These are phyloP conservation scores for Pitta sordida DNA, from an alignment of 2,113 vertebrate species.

Conservation along the genomic window DNA sequence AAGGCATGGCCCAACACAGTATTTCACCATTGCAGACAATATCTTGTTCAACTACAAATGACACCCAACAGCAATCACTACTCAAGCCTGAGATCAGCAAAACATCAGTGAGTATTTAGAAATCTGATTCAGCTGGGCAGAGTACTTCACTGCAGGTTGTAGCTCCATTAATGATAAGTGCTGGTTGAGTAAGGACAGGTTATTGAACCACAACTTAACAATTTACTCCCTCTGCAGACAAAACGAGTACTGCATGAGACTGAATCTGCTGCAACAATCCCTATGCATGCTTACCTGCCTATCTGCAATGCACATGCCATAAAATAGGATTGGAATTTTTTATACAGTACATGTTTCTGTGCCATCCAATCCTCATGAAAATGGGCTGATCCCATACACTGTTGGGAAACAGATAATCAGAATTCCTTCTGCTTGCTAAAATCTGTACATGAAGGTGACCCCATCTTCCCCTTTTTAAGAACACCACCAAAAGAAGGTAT, in stretches of 20 bases:
- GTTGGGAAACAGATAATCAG: fast-evolving
- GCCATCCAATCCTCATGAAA: background rate
- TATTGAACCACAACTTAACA: background rate
- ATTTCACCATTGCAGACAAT: background rate
- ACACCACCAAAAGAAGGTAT: background rate
- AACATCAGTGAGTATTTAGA: background rate
- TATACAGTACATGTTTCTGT: background rate
- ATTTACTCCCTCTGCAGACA: slow-evolving; percentile 28
- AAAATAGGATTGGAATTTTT: background rate
- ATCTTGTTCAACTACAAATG: background rate
- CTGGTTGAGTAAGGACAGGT: background rate
- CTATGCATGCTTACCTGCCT: background rate
- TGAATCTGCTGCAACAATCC: background rate
- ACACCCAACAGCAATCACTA: background rate
- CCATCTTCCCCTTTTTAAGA: background rate
- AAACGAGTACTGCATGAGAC: background rate
- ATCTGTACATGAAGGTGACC: background rate
- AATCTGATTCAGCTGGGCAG: background rate
- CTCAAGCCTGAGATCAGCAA: background rate
- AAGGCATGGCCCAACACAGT: background rate
- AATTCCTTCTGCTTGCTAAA: background rate
- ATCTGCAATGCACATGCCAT: background rate
- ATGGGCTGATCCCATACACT: background rate
- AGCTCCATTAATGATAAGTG: background rate
- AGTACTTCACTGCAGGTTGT: background rate